These are phyloP conservation scores for Muricea muricata DNA, from an alignment of 92 coral and sea anemone species.

Conservation along the genomic window DNA sequence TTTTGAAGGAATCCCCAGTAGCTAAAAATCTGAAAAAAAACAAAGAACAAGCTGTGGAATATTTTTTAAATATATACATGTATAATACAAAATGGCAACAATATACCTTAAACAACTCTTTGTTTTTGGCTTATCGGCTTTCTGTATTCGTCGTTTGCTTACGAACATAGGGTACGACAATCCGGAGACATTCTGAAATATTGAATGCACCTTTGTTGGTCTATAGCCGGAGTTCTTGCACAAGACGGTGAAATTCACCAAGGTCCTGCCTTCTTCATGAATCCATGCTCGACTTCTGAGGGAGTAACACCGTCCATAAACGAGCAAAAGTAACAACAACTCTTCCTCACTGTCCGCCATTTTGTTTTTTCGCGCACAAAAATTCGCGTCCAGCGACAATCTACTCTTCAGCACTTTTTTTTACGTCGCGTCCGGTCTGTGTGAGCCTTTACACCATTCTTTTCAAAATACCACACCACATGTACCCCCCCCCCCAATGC, in stretches of 20 bases:
- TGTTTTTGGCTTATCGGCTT: background rate
- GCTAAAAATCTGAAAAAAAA: constrained; percentile 61
- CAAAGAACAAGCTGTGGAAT: constrained; percentile 49
- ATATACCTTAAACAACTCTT: background rate
- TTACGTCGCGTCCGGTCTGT: constrained; percentile 24
- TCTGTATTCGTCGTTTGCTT: background rate
- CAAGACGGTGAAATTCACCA: constrained; percentile 26
- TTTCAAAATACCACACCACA: no score
- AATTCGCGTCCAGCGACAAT: background rate
- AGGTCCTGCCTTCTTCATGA: constrained; percentile 4
- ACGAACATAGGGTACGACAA: constrained; percentile 11
- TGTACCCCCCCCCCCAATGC: no score
- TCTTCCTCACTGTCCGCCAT: constrained; percentile 20
- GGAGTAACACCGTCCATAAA: background rate
- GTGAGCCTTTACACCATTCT: background rate
- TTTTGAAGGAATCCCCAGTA: constrained; percentile 54
- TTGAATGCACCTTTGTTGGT: background rate
- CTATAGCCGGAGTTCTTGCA: constrained; percentile 6
- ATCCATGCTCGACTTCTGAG: constrained; percentile 9
- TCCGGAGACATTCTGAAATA: constrained; percentile 30
- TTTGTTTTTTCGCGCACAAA: background rate
- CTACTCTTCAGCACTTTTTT: background rate
- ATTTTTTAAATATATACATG: background rate
- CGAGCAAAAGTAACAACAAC: constrained; percentile 6
- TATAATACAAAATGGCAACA: background rate